Base-by-base conservation (phyloP, 2,113 vertebrate genomes). In the Gopherus flavomarginatus region DNA sequence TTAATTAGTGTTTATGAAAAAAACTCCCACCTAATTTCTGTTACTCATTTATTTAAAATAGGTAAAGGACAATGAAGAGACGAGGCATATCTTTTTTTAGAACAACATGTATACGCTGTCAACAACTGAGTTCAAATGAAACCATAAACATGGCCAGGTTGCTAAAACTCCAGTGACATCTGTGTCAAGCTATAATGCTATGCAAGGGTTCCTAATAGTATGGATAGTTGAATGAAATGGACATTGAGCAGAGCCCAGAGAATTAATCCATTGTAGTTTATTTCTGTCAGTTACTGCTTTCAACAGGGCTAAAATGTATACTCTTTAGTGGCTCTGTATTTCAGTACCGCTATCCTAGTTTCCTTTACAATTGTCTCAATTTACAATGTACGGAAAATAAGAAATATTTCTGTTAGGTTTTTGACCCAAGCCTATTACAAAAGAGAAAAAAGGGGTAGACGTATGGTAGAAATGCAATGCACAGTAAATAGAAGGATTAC, bases 281-380 rank as follows among this genome's bases (percentile, higher is more conserved):
- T 59, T 59, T 81, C 47, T 62, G 29, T 3, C 5, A 44, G 5
- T 85, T 53, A n/a, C 31, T 62, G 17, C 50, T 77, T 88, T 83
- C 65, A 84, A 3, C 9, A 44, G 19, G 21, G 4, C 5, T 79
- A 86, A 85, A 78, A 35, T 47, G 31, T 26, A 16, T 4, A 8
- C 12, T 83, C 1, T 0, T 86, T 27, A 59, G 35, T 59, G 3
- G 27, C 7, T 0, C 0, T 35, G 3, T 17, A 50, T 77, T 85
- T 93, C 44, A 12, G 22, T 49, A 91, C 31, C 10, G 8, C 5
- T 89, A 12, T 82, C 16, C 38, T 35, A 19, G 31, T 90, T 90
- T 79, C 78, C 35, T 90, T 5, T 0, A 59, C 9, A 78, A 53
- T 50, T 91, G 3, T 8, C 42, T 94, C 49, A 52, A 2, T 84